Conservation (phyloP, 35 echinoderm and acorn worm genomes). For the Stichopus chloronotus region DNA sequence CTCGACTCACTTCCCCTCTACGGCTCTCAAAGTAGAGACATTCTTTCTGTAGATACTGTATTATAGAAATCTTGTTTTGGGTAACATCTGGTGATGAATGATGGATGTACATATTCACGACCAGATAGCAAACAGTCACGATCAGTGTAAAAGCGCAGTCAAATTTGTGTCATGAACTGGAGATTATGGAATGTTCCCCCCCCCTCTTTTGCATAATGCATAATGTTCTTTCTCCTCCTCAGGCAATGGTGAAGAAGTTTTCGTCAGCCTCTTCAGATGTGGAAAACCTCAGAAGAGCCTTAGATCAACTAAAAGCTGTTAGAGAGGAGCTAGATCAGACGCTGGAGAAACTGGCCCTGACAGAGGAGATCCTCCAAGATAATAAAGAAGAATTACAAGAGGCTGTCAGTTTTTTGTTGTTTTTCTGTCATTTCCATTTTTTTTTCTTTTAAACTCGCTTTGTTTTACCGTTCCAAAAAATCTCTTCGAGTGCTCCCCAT, state of each 20-base stretch:
- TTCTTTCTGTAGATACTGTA: too few species aligned
- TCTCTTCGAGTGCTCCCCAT: too few species aligned
- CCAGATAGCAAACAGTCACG: too few species aligned
- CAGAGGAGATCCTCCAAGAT: slow-evolving; percentile 55
- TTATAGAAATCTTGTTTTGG: too few species aligned
- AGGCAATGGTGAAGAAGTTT: slow-evolving; percentile 89
- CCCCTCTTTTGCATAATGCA: not conserved
- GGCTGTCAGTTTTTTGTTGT: slow-evolving; percentile 58
- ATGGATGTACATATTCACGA: too few species aligned
- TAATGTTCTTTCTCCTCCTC: not conserved
- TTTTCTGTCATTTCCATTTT: not conserved
- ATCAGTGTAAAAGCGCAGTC: not conserved
- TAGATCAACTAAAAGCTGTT: slow-evolving; percentile 87
- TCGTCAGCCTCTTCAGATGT: slow-evolving; percentile 84
- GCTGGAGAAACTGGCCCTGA: slow-evolving; percentile 63
- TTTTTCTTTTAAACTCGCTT: too few species aligned
- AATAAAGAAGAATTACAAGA: slow-evolving; percentile 66
- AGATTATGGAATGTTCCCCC: not conserved
- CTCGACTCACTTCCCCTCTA: too few species aligned
- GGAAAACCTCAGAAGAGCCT: slow-evolving; percentile 81
- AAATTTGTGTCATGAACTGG: not conserved
- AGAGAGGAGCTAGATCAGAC: slow-evolving; percentile 67
- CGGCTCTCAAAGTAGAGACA: too few species aligned
- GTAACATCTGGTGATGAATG: too few species aligned
- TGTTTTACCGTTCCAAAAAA: too few species aligned